Evolutionary conservation across 2,888 invertebrate species (phyloP).

Genomic region (Arenicola marina): DNA sequence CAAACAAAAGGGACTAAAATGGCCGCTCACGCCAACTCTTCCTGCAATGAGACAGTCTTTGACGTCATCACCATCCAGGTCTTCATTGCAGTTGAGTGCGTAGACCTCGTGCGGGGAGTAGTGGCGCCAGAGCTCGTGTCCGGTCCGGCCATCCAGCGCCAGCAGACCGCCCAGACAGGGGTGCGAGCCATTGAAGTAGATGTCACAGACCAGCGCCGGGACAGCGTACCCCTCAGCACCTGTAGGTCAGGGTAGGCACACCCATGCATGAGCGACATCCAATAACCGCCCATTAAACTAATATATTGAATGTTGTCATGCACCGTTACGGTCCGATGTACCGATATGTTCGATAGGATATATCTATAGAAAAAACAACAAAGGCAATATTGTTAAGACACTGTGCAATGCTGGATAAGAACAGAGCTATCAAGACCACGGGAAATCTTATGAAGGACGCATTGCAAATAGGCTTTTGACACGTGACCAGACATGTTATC

Average conservation of each 20-base stretch:
- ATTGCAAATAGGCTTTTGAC: too few species aligned
- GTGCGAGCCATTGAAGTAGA: constrained; percentile 69
- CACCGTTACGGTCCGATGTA: too few species aligned
- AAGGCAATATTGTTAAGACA: too few species aligned
- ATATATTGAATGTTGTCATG: too few species aligned
- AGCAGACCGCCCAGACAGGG: constrained; percentile 78
- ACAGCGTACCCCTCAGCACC: constrained; percentile 66
- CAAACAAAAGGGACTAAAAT: too few species aligned
- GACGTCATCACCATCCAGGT: constrained; percentile 72
- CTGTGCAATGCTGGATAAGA: too few species aligned
- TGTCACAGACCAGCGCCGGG: constrained; percentile 66
- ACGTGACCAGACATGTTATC: too few species aligned
- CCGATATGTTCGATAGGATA: too few species aligned
- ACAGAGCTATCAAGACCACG: too few species aligned
- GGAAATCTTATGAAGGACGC: too few species aligned
- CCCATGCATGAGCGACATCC: not conserved
- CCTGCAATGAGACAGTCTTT: constrained; percentile 78
- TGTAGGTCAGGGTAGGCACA: constrained; percentile 5
- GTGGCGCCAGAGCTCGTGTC: constrained; percentile 74
- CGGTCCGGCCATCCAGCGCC: constrained; percentile 75
- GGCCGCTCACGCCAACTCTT: constrained; percentile 69
- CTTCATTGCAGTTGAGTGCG: constrained; percentile 73
- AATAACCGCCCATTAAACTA: too few species aligned
- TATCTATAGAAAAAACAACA: too few species aligned
- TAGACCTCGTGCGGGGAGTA: constrained; percentile 76